Base-by-base conservation (phyloP, 1,140 invertebrate genomes). In the Lepidostoma basale region DNA sequence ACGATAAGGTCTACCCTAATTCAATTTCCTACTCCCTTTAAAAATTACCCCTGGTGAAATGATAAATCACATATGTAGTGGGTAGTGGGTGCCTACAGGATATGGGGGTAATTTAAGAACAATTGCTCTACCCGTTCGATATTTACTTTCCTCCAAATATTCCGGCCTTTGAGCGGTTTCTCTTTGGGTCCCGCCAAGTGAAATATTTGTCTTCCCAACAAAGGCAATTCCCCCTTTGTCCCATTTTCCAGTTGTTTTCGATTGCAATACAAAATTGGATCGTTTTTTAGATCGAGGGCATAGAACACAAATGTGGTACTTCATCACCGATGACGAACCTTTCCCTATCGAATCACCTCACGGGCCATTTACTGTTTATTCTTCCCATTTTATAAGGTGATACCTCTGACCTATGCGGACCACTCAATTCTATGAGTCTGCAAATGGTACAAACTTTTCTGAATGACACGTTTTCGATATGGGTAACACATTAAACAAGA, bases 181-280 rank as follows among this genome's bases (percentile, higher is more conserved):
- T 49, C 25, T 67, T 30, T 60, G 16, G 52, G n/a, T 33, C 26
- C 14, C 40, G 14, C 45, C 68, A 62, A 47, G 40, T 70, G 69
- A 71, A 71, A 71, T 71, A 71, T 71, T 71, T 71, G 60, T 71
- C 69, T 71, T 71, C 52, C 36, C 47, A 63, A 71, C 64, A 71
- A 71, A 71, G 69, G 69, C 69, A 67, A 71, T 71, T 71, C 67
- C 66, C 59, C 65, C 69, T 71, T 71, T 71, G 58, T 67, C 56
- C 64, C 59, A 63, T 58, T 65, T 64, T 42, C 58, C 64, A 67
- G 58, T 67, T 67, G 65, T 71, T 67, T 71, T 71, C 64, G 65
- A 71, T 71, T 71, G 69, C 69, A 71, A 59, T 67, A 45, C 69
- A 44, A 56, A 67, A 71, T 71, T 71, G 69, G 64, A 71, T 67